phyloP scores from a whole-genome alignment of 2,113 vertebrate species.

The Recurvirostra avosetta region DNA sequence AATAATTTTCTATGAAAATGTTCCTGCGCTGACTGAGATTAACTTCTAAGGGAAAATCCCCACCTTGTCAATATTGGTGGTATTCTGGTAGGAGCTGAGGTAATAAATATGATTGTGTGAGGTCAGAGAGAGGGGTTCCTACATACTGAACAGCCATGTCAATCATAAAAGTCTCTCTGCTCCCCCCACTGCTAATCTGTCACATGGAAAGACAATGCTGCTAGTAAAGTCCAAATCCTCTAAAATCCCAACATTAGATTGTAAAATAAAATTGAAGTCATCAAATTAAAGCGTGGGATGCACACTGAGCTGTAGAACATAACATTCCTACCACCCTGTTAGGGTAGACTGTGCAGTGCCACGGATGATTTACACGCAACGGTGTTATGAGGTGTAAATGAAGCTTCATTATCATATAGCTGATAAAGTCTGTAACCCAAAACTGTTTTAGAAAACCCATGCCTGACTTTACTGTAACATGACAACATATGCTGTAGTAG shows the following conservation, averaged over 20 bases:
- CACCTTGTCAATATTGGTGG: neutral
- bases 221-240: conserved; percentile 64
- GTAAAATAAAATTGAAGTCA: conserved; percentile 45
- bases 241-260: conserved; percentile 48
- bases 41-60: neutral
- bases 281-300: neutral
- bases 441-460: neutral
- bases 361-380: neutral
- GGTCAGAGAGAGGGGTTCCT: neutral
- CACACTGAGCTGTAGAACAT: neutral
- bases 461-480: neutral
- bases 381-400: neutral
- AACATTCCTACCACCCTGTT: neutral
- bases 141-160: conserved; percentile 1
- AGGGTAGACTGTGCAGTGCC: neutral
- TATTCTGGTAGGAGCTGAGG: neutral
- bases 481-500: neutral
- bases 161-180: neutral
- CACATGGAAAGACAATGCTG: conserved; percentile 45
- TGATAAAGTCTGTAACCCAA: neutral
- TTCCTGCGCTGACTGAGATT: neutral
- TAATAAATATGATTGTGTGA: conserved; percentile 9
- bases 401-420: neutral
- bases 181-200: conserved; percentile 33
- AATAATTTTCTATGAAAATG: neutral